Conservation (phyloP, 2,888 invertebrate species). For the Xestia ashworthii region DNA sequence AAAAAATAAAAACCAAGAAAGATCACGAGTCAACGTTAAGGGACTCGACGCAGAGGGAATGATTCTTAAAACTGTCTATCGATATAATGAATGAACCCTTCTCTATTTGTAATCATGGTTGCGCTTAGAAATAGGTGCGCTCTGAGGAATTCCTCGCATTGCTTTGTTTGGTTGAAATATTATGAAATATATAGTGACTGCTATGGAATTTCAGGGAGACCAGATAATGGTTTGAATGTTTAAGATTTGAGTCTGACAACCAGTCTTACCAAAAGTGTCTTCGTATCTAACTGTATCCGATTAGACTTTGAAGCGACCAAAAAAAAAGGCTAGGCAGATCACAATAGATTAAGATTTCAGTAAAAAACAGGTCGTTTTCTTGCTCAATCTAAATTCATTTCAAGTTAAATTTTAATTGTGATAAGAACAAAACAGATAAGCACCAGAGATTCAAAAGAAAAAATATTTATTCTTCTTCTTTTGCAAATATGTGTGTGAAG, state of each 20-base stretch:
- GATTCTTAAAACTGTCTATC: too few relatives aligned
- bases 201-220: background rate
- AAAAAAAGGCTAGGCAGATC: background rate
- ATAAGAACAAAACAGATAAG: background rate
- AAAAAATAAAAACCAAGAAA: too few relatives aligned
- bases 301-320: background rate
- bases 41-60: too few relatives aligned
- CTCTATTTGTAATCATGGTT: too few relatives aligned
- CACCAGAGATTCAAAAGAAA: background rate
- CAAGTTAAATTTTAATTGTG: background rate
- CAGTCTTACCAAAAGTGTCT: background rate
- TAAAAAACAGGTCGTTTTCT: background rate
- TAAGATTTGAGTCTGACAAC: background rate
- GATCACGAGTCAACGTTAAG: too few relatives aligned
- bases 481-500: constrained; percentile 42
- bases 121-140: too few relatives aligned
- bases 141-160: too few relatives aligned
- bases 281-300: background rate
- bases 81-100: too few relatives aligned
- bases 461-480: background rate
- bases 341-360: background rate
- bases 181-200: background rate
- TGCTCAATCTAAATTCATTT: background rate
- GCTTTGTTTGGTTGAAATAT: background rate
- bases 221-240: background rate